phyloP scores from a whole-genome alignment of 2,113 vertebrate genomes.

The Cichladusa arquata region DNA sequence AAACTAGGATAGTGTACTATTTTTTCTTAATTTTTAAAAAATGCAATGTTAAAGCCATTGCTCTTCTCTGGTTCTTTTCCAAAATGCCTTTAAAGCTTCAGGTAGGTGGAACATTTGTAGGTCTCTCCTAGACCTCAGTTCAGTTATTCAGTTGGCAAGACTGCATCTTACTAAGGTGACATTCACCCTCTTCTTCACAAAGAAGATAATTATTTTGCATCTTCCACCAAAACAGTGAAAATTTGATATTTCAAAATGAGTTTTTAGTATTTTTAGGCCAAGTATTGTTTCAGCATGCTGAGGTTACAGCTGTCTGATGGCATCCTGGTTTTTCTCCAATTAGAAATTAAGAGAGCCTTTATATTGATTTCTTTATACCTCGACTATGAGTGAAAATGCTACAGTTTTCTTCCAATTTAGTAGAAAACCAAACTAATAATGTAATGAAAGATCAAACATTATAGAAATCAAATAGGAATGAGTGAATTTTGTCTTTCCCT shows the following conservation, averaged over 20 bases:
- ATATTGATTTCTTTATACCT: not conserved
- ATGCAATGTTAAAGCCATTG: not conserved
- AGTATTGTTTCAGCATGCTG: not conserved
- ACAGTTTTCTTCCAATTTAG: not conserved
- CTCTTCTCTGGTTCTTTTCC: not conserved
- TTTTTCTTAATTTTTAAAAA: not conserved
- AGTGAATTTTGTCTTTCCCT: not conserved
- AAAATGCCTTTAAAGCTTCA: not conserved
- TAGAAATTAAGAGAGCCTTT: not conserved
- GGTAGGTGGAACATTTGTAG: not conserved
- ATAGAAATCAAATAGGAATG: not conserved
- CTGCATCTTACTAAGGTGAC: not conserved
- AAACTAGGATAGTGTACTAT: not conserved
- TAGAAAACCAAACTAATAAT: not conserved
- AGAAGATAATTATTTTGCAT: not conserved
- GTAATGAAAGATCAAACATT: not conserved
- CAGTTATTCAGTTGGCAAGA: not conserved
- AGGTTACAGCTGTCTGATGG: not conserved
- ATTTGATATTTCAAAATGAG: not conserved
- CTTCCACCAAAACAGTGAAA: not conserved
- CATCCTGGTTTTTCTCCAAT: not conserved
- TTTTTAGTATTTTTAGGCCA: not conserved
- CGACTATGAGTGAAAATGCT: not conserved
- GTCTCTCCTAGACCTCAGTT: not conserved
- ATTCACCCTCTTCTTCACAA: not conserved